Base-by-base conservation (phyloP, 2,888 invertebrate species). In the Drosophila seclusa region DNA sequence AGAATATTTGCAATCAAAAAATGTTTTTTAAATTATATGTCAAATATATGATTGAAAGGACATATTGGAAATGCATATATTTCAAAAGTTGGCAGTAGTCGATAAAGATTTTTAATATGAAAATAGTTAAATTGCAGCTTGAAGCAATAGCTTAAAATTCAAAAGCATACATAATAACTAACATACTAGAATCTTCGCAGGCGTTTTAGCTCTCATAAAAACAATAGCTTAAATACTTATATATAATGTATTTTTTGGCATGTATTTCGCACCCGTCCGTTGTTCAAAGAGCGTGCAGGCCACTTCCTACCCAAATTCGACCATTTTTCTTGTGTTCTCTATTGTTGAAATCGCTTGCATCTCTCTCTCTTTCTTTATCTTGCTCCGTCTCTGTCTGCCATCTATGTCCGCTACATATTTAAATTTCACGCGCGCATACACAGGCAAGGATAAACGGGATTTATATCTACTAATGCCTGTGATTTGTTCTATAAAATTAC, bases 401-500 rank as follows among this genome's bases (percentile, higher is more conserved):
- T 36, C 64, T 63, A 68, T 24, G 73, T 67, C 71, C 78, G 66
- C 59, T 74, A 77, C 79, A 78, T 84, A 87, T 87, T 87, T 84
- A 86, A 87, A 87, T 86, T 87, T 87, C 84, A 84, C 83, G 80
- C 86, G 86, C 86, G 85, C 85, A 87, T 85, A 83, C 83, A 82
- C 85, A 80, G 82, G 84, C 83, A 84, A 73, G 89, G 89, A 89
- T 89, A 89, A 89, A 83, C 81, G 73, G 86, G 87, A 89, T 89
- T 89, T 89, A 89, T 89, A 78, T 80, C 84, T 87, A 83, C 87
- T 89, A 89, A 89, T 86, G 87, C 86, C 86, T 68, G 89, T 89
- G 89, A 89, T 89, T 89, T 89, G 86, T 87, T 87, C 81, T 87
- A 86, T 88, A 87, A 89, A 88, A 87, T 89, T 84, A 86, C 89